These are phyloP conservation scores for Magallana nippona DNA, from an alignment of 2,888 invertebrate species.

Conservation along the genomic window DNA sequence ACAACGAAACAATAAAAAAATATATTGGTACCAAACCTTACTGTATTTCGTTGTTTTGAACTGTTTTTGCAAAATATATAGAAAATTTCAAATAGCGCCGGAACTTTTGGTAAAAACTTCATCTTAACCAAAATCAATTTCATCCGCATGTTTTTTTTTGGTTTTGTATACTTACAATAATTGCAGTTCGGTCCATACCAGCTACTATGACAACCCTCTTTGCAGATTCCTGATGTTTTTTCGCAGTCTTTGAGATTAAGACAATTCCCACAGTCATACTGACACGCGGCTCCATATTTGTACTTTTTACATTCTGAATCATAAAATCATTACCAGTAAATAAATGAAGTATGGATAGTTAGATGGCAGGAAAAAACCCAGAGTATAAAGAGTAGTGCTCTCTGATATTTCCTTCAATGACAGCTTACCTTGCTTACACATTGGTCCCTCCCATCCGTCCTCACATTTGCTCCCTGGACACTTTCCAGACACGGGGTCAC, in stretches of 20 bases:
- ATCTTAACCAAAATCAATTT: too few relatives aligned
- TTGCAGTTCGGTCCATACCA: slow-evolving; percentile 55
- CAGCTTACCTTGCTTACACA: slow-evolving; percentile 48
- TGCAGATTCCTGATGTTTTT: slow-evolving; percentile 44
- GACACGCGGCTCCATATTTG: slow-evolving; percentile 39
- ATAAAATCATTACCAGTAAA: not conserved
- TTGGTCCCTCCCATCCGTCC: slow-evolving; percentile 59
- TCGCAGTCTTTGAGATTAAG: slow-evolving; percentile 43
- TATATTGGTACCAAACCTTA: too few relatives aligned
- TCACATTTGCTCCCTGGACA: slow-evolving; percentile 56
- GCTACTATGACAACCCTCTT: slow-evolving; percentile 54
- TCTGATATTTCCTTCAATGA: too few relatives aligned
- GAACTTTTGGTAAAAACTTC: not conserved
- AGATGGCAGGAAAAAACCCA: too few relatives aligned
- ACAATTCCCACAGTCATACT: slow-evolving; percentile 39
- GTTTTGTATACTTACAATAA: slow-evolving; percentile 42
- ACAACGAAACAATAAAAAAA: slow-evolving; percentile 8
- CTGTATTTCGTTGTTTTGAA: too few relatives aligned
- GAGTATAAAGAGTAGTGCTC: too few relatives aligned
- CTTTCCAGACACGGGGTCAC: slow-evolving; percentile 59
- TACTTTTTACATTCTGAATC: slow-evolving; percentile 40
- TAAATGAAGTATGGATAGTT: too few relatives aligned
- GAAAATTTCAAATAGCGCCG: too few relatives aligned
- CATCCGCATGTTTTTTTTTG: not conserved
- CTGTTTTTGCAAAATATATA: too few relatives aligned